Evolutionary conservation across 2,888 invertebrate species (phyloP), one percentile per base, ranked within the genome.

Genomic region (Pollenia labialis): DNA sequence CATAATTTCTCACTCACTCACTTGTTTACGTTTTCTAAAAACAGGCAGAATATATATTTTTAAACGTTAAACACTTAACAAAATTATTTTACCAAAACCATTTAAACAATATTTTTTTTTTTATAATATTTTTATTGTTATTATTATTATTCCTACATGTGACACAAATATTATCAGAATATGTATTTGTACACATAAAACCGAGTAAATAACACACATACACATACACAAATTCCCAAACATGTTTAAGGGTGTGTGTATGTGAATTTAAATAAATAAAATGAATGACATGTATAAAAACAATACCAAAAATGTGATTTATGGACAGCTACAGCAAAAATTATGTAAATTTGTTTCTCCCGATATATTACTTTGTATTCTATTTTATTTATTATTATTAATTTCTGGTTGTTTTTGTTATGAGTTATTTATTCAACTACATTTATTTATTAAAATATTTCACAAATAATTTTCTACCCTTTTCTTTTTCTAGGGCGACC

Each of bases 401-500:
- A 56, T 18, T 72, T 52, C 6, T 42, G 9, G 50, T 44, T 32
- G 10, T 69, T 68, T 64, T 74, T 66, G 6, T 18, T 46, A 81
- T 81, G 42, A 66, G 68, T 74, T 74, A 81, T 81, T 42, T 69
- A 12, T 52, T 64, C 11, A 71, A 71, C 52, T 71, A 50, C 42
- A 23, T 48, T 64, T 16, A 62, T 80, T 62, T 62, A 80, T 80
- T 60, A 54, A 52, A 82, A 75, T 62, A 18, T 23, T 40, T 69
- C 11, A 69, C 46, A 50, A 44, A 46, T 14, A 23, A 46, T 18
- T 60, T 42, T 68, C 14, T 18, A 48, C 40, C 6, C 58, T 64
- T 69, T 42, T 48, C 44, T 48, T 56, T 60, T 56, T 48, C 10
- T 81, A 98, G 97, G 98, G 81, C 96, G 96, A 88, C 98, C 98